Base-by-base conservation (phyloP, 2,888 invertebrate genomes). In the Xestia sexstrigata region DNA sequence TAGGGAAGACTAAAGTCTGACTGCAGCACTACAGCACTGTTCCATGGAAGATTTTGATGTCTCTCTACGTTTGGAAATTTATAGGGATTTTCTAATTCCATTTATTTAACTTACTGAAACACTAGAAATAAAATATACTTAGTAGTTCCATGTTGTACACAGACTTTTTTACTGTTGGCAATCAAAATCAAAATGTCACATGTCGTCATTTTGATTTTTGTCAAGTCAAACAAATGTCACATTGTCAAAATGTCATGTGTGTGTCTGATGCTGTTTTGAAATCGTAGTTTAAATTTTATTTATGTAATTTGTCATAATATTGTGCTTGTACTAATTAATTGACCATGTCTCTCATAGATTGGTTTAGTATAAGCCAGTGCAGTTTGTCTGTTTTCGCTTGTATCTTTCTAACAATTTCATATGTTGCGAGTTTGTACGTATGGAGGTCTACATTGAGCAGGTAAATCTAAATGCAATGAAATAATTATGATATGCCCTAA, bases 401-500 rank as follows among this genome's bases (percentile, higher is more conserved):
- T 95, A 96, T 98, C 86, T 95, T 98, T 81, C 97, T 99, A 89
- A 98, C 99, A 20, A 94, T 98, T 86, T 96, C 98, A 58, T 99
- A 98, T 96, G 98, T 99, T 85, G 98, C 98, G 78, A 99, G 99
- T 95, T 97, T 99, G 79, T 99, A 99, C 94, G 97, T 99, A 73
- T 99, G 99, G 99, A 98, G 97, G 90, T 97, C 98, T 78, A 97
- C 97, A 90, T 97, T 98, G 89, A 97, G 97, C 97, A 98, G 98
- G 98, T 98, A 97, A 92, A 35, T 35, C 35, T 2, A 35, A 35
- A 76, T 78, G 47, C 23, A 63, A 72, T 63, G 11, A 47, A 68
- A 70, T 23, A 49, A 71, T 68, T 26, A 15, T 65, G 62, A 15
- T 23, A 26, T 35, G 39, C 17, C 1, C 0, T 79, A 70, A 7